phyloP scores from a whole-genome alignment of 1,140 invertebrate genomes.

The Euglossa dilemma region DNA sequence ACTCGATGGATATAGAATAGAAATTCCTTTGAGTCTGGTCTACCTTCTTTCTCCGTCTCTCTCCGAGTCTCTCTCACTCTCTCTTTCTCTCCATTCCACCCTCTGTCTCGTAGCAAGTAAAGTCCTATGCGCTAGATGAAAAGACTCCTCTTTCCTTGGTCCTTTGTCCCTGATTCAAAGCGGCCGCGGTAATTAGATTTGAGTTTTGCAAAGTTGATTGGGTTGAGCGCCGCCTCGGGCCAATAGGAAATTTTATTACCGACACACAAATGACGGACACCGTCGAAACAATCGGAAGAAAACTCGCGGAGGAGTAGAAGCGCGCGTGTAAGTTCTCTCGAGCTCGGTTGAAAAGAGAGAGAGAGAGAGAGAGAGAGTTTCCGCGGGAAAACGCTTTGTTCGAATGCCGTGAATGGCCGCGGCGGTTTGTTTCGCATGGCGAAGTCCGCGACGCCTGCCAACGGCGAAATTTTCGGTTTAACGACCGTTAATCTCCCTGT shows the following conservation, averaged over 20 bases:
- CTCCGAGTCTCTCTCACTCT: background rate
- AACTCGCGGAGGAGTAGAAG: constrained; percentile 34
- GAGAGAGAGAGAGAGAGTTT: too few relatives aligned
- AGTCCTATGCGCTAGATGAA: constrained; percentile 25
- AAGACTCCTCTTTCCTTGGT: constrained; percentile 44
- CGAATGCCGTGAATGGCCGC: constrained; percentile 3
- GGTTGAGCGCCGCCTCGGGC: constrained; percentile 47
- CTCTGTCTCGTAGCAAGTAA: constrained; percentile 17
- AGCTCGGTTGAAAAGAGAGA: constrained; percentile 13
- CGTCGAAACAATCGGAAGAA: constrained; percentile 54
- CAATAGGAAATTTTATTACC: constrained; percentile 65
- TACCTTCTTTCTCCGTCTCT: background rate
- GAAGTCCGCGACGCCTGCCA: background rate
- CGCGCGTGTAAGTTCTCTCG: constrained; percentile 30
- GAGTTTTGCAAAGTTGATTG: constrained; percentile 71
- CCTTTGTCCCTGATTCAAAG: constrained; percentile 63
- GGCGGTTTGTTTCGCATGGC: background rate
- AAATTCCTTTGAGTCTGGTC: constrained; percentile 34
- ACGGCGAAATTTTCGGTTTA: constrained; percentile 3
- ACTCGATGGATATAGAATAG: constrained; percentile 4
- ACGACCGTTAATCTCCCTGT: background rate
- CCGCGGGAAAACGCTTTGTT: constrained; percentile 27
- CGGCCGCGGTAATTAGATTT: constrained; percentile 66
- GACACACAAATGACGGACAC: constrained; percentile 55
- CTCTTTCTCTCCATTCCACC: constrained; percentile 10